These are phyloP conservation scores for Oithona nana DNA, from an alignment of 2,888 invertebrate species.

Conservation along the genomic window DNA sequence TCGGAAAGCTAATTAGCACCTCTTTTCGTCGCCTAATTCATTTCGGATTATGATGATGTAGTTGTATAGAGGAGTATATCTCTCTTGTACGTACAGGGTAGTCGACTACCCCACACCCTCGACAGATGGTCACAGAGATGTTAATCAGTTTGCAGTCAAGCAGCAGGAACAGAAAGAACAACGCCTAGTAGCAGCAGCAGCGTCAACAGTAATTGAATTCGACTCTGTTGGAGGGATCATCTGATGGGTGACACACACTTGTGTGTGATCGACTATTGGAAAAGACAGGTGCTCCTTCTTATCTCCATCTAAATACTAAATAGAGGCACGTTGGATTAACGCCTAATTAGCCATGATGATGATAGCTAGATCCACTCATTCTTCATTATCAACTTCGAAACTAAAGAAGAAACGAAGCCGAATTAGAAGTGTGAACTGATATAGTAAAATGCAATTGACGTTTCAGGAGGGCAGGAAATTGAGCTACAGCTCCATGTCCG, in stretches of 20 bases:
- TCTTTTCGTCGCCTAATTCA: not conserved
- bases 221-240: too few species aligned
- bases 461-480: conserved; percentile 76
- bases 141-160: not conserved
- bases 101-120: not conserved
- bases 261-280: too few species aligned
- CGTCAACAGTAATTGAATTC: not conserved
- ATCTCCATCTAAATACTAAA: too few species aligned
- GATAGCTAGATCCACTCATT: too few species aligned
- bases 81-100: not conserved
- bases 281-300: too few species aligned
- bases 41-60: not conserved
- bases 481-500: conserved; percentile 83
- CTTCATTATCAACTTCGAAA: too few species aligned
- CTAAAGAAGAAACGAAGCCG: too few species aligned
- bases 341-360: too few species aligned
- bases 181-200: not conserved
- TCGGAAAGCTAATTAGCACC: not conserved
- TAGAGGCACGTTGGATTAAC: too few species aligned
- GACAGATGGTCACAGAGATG: not conserved
- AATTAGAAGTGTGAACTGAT: too few species aligned
- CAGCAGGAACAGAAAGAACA: not conserved
- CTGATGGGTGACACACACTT: too few species aligned
- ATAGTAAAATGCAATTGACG: too few species aligned
- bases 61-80: not conserved